phyloP scores from a whole-genome alignment of 2,888 invertebrate genomes.

The Saturnia japonica region DNA sequence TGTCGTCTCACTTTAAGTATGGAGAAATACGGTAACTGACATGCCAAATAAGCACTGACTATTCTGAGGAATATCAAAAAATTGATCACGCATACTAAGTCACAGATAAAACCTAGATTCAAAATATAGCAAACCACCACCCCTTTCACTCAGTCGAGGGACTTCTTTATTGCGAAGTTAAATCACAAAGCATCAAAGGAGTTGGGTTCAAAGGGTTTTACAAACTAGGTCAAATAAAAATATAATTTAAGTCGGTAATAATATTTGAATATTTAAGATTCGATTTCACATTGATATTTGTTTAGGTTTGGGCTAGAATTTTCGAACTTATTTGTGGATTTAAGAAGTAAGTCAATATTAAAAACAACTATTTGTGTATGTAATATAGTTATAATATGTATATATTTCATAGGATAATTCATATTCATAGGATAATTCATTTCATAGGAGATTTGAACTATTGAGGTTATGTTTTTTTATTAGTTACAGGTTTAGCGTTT shows the following conservation, averaged over 20 bases:
- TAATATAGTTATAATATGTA: too few species aligned
- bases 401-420: too few species aligned
- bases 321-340: neutral
- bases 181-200: constrained; percentile 4
- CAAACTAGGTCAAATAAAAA: neutral
- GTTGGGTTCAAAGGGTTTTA: neutral
- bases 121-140: neutral
- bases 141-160: neutral
- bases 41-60: neutral
- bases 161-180: neutral
- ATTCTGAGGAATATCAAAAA: neutral
- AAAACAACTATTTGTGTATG: too few species aligned
- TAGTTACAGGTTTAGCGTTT: too few species aligned
- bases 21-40: neutral
- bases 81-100: neutral
- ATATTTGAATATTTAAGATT: neutral
- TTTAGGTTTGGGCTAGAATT: neutral
- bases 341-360: neutral
- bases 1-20: neutral
- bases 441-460: too few species aligned
- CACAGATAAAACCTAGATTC: neutral
- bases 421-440: too few species aligned
- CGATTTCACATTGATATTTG: neutral
- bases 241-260: neutral
- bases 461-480: too few species aligned